phyloP scores from a whole-genome alignment of 2,113 vertebrate species.

The Ciconia maguari region DNA sequence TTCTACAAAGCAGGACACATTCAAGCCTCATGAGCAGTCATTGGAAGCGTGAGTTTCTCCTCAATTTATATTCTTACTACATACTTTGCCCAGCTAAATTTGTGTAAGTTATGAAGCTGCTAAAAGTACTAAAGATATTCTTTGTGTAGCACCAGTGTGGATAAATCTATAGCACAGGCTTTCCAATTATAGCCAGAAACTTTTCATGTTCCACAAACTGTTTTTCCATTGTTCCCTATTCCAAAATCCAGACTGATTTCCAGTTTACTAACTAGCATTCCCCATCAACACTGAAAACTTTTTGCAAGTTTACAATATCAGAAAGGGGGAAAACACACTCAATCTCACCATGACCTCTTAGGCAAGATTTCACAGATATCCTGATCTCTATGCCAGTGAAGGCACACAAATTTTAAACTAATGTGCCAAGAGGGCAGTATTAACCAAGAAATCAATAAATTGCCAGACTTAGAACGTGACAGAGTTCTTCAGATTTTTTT shows the following conservation, averaged over 20 bases:
- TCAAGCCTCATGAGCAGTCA: not conserved
- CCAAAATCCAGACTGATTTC: not conserved
- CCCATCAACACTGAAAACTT: not conserved
- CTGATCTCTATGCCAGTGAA: not conserved
- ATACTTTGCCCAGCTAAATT: not conserved
- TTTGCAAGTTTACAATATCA: not conserved
- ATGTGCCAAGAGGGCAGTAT: not conserved
- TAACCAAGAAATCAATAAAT: not conserved
- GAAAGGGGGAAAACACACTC: not conserved
- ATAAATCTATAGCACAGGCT: not conserved
- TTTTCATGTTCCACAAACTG: not conserved
- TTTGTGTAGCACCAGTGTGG: not conserved
- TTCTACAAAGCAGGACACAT: not conserved
- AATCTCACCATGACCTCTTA: not conserved
- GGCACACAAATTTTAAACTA: not conserved
- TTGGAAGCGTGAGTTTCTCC: fast-evolving
- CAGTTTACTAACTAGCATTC: not conserved
- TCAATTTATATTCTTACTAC: not conserved
- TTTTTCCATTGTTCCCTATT: not conserved
- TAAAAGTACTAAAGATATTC: not conserved
- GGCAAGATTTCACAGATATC: not conserved
- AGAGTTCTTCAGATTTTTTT: not conserved
- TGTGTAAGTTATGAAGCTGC: not conserved
- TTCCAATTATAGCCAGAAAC: not conserved
- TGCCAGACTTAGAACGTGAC: not conserved